A percentile compares a stretch with the other conserved stretches of the same genome.
These are phyloP conservation scores for Vireo griseus DNA, from an alignment of 2,797 vertebrate species.

Conservation along the genomic window DNA sequence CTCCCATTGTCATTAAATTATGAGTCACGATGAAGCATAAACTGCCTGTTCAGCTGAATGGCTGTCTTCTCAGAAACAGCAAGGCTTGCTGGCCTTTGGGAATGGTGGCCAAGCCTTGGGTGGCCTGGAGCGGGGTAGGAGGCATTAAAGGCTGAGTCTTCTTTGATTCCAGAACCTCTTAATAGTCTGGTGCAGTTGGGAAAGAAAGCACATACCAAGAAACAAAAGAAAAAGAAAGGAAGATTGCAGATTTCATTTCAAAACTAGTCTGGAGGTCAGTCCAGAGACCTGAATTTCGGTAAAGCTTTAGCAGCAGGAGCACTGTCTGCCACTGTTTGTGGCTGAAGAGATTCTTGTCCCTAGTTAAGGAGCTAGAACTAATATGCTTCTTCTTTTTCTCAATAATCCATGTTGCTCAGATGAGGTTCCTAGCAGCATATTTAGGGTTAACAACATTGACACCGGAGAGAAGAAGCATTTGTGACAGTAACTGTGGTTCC, in stretches of 20 bases:
- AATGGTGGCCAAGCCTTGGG: not conserved
- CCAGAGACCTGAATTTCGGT: constrained; percentile 47
- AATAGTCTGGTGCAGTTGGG: not conserved
- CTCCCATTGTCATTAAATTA: not conserved
- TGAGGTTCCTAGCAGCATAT: constrained; percentile 61
- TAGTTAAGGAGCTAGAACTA: not conserved
- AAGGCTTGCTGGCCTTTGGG: not conserved
- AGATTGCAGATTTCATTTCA: not conserved
- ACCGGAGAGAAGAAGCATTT: not conserved
- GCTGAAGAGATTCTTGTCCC: not conserved
- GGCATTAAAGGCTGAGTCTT: not conserved
- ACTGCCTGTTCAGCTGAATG: not conserved
- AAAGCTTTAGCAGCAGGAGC: constrained; percentile 40
- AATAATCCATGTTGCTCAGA: not conserved
- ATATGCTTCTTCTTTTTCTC: not conserved
- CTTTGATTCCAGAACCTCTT: not conserved
- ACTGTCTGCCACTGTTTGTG: not conserved
- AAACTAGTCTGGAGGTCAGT: constrained; percentile 5
- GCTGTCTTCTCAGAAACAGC: not conserved
- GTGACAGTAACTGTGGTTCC: not conserved
- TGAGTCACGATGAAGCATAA: not conserved
- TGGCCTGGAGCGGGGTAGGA: not conserved
- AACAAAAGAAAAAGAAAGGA: not conserved
- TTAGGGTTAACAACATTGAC: constrained; percentile 38
- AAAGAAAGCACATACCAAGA: constrained; percentile 13